These are phyloP conservation scores for Ridgeia piscesae DNA, from an alignment of 1,140 invertebrate genomes.

Conservation along the genomic window DNA sequence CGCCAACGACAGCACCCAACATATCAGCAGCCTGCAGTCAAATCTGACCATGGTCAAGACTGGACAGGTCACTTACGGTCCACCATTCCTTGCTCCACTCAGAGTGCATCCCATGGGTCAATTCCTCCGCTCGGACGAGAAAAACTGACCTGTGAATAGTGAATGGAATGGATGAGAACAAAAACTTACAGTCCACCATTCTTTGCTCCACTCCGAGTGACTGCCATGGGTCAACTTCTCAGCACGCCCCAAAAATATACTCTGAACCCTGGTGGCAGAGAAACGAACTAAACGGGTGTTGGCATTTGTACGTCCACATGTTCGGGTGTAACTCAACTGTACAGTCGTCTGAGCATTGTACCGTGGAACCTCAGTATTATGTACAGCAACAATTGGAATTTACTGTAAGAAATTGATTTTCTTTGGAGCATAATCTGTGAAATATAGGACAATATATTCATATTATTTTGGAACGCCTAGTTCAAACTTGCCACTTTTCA, in stretches of 20 bases:
- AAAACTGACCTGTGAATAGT: constrained; percentile 26
- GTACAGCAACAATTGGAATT: too few relatives aligned
- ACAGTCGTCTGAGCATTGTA: neutral
- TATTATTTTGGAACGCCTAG: too few relatives aligned
- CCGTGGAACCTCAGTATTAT: too few relatives aligned
- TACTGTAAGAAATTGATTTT: too few relatives aligned
- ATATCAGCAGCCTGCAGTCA: neutral
- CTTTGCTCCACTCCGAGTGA: constrained; percentile 42
- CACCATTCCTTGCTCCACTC: constrained; percentile 44
- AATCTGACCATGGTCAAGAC: neutral
- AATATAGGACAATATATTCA: too few relatives aligned
- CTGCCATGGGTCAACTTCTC: constrained; percentile 38
- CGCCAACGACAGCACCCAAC: neutral
- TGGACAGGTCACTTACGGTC: constrained; percentile 35
- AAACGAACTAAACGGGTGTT: neutral
- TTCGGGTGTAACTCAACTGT: neutral
- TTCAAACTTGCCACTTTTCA: too few relatives aligned
- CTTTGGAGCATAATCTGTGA: too few relatives aligned
- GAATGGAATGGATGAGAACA: neutral
- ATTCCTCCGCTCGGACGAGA: constrained; percentile 29
- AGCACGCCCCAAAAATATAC: constrained; percentile 25
- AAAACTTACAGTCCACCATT: constrained; percentile 43
- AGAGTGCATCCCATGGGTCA: constrained; percentile 43
- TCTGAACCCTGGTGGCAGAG: neutral
- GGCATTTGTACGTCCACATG: neutral